Percentiles rank a stretch among this genome's conserved stretches.
These are phyloP conservation scores for Otocyon megalotis DNA, from an alignment of 2,113 vertebrate species.

Conservation along the genomic window DNA sequence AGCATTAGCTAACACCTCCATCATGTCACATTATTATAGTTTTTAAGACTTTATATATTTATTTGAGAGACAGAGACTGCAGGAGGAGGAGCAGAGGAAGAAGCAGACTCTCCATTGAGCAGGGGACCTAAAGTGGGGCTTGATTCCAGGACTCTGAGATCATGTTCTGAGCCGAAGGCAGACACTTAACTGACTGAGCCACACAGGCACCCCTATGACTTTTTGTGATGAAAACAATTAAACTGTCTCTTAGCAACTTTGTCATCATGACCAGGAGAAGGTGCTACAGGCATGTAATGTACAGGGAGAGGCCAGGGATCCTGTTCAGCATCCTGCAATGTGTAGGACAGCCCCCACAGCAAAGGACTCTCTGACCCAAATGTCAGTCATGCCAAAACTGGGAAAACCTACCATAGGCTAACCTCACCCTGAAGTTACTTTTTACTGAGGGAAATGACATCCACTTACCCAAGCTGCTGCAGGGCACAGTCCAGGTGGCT, in stretches of 20 bases:
- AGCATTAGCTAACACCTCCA: background rate
- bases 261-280: too few relatives aligned
- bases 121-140: too few relatives aligned
- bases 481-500: background rate
- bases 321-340: fast-evolving
- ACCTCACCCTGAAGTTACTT: background rate
- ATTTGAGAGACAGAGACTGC: too few relatives aligned
- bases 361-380: background rate
- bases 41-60: background rate
- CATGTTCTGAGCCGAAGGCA: too few relatives aligned
- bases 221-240: background rate
- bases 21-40: background rate
- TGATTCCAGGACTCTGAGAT: too few relatives aligned
- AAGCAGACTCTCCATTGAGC: too few relatives aligned
- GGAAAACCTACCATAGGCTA: fast-evolving
- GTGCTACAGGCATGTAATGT: fast-evolving
- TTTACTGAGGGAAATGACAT: fast-evolving
- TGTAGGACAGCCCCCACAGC: background rate
- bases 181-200: too few relatives aligned
- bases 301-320: background rate
- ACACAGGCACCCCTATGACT: background rate
- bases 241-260: background rate
- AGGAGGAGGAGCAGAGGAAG: too few relatives aligned
- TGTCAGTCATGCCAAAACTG: fast-evolving
- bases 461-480: background rate